Conservation (phyloP, 92 coral and sea anemone species). For the Umimayanthus kanabou region DNA sequence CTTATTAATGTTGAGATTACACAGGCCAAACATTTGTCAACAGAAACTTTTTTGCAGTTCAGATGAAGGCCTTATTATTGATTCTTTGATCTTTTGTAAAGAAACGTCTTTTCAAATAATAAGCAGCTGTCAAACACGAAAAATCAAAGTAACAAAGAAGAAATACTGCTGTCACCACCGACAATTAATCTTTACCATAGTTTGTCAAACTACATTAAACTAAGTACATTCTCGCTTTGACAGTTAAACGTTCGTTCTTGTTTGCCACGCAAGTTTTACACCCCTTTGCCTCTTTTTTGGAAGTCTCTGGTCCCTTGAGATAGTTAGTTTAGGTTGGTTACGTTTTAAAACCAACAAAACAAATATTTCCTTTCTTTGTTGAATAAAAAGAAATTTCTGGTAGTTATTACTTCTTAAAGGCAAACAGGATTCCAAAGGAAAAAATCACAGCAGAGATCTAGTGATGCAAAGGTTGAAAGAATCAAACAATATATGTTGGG, state of each 20-base stretch:
- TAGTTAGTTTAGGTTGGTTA: neutral
- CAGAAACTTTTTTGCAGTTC: neutral
- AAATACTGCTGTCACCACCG: neutral
- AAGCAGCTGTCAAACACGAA: neutral
- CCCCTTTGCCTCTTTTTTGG: neutral
- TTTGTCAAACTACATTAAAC: too few species aligned
- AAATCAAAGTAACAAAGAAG: neutral
- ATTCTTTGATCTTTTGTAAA: neutral
- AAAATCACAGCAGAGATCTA: too few species aligned
- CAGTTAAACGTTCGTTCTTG: neutral
- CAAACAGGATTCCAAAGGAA: neutral
- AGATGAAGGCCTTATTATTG: neutral
- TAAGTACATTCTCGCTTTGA: neutral
- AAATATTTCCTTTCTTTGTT: too few species aligned
- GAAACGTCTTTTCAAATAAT: neutral
- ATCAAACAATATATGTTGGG: neutral
- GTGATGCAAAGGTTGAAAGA: too few species aligned
- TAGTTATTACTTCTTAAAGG: neutral
- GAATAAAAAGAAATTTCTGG: too few species aligned
- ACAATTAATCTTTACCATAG: neutral
- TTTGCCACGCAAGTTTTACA: too few species aligned
- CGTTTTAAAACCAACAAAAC: neutral
- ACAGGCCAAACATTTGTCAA: neutral
- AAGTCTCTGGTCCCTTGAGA: neutral
- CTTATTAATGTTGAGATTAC: neutral